Conservation (phyloP, 2,113 vertebrate species). For the Strix aluco region DNA sequence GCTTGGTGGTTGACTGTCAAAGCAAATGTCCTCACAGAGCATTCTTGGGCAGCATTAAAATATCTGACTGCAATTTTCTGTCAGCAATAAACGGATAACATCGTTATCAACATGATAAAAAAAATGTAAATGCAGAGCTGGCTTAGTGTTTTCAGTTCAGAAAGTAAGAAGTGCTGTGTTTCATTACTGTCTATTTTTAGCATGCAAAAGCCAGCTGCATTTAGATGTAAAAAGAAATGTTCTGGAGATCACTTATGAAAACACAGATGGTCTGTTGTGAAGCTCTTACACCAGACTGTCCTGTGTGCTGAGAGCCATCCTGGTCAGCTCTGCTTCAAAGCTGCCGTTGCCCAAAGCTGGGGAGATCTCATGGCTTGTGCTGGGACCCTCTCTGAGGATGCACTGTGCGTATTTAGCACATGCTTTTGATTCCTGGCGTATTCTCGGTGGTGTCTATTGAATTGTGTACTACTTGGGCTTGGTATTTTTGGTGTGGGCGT, state of each 20-base stretch:
- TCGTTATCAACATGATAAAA: neutral
- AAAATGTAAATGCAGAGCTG: neutral
- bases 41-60: neutral
- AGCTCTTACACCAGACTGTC: neutral
- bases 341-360: neutral
- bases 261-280: neutral
- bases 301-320: neutral
- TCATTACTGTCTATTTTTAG: neutral
- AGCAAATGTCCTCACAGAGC: neutral
- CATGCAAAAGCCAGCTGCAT: neutral
- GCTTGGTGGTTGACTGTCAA: neutral
- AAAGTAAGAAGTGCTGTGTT: neutral
- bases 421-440: neutral
- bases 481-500: neutral
- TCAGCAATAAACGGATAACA: neutral
- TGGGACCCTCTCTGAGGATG: neutral
- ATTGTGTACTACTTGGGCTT: neutral
- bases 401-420: fast-evolving
- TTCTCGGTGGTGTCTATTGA: neutral
- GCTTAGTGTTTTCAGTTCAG: neutral
- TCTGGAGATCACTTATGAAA: neutral
- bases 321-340: neutral
- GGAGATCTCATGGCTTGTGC: neutral
- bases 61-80: neutral
- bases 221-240: neutral